Conservation (phyloP, 2,113 vertebrate genomes). For the Hydropotes inermis region DNA sequence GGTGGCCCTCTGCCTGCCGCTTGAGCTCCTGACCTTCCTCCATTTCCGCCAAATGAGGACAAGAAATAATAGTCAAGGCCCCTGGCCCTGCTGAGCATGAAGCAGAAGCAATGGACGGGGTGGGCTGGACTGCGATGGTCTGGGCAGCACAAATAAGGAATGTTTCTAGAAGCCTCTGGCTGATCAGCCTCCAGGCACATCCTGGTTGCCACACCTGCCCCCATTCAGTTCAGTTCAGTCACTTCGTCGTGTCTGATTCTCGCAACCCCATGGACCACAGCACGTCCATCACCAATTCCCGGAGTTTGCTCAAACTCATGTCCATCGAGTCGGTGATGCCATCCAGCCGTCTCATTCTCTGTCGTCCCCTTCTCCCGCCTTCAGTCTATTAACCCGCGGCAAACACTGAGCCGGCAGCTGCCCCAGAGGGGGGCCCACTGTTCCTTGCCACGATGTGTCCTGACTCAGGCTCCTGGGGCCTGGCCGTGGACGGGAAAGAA, state of each 20-base stretch:
- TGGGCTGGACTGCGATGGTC: neutral
- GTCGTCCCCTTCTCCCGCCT: neutral
- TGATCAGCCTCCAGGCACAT: constrained; percentile 12
- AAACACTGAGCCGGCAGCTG: neutral
- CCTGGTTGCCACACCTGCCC: neutral
- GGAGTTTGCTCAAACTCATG: neutral
- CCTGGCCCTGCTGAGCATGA: neutral
- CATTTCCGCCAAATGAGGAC: neutral
- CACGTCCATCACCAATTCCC: neutral
- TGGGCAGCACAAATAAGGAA: neutral
- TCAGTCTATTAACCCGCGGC: neutral
- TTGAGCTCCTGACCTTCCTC: neutral
- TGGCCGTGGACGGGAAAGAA: neutral
- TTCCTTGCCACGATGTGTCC: neutral
- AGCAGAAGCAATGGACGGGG: neutral
- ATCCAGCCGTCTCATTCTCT: neutral
- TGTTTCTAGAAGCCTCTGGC: constrained; percentile 29
- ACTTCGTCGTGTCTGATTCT: neutral
- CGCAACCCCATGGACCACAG: neutral
- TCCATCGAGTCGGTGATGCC: neutral
- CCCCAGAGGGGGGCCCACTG: fast-evolving
- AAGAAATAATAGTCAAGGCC: neutral
- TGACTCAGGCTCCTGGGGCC: neutral
- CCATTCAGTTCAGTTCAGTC: neutral
- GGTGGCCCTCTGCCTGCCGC: neutral